Conservation (phyloP, 2,888 invertebrate species). For the Salpingus planirostris region DNA sequence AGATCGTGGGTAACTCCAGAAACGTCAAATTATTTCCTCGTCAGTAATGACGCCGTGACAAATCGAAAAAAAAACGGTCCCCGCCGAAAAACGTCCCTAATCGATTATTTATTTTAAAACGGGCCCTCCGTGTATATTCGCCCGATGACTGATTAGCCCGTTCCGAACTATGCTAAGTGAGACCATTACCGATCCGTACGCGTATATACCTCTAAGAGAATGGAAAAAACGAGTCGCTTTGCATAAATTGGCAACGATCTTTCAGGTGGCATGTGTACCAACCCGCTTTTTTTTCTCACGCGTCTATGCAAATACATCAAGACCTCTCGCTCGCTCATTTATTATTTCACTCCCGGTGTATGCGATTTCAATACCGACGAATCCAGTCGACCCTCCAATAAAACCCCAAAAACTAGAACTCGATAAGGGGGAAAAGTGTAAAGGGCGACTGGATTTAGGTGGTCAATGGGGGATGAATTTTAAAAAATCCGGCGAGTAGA, state of each 20-base stretch:
- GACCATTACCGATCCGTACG: neutral
- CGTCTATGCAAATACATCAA: conserved; percentile 28
- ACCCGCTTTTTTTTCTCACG: conserved; percentile 36
- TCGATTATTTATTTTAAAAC: conserved; percentile 31
- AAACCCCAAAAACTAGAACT: too few species aligned
- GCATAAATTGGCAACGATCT: conserved; percentile 10
- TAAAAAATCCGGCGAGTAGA: conserved; percentile 8
- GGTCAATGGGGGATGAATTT: conserved; percentile 13
- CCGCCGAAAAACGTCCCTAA: conserved; percentile 16
- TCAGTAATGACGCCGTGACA: conserved; percentile 27
- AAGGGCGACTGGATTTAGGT: too few species aligned
- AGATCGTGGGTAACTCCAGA: too few species aligned
- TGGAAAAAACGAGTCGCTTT: conserved; percentile 2
- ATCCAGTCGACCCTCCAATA: too few species aligned
- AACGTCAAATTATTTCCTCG: conserved; percentile 31
- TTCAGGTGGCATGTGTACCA: conserved; percentile 18
- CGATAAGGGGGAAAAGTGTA: too few species aligned
- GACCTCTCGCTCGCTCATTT: neutral
- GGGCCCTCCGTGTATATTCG: conserved; percentile 14
- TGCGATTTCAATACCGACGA: too few species aligned
- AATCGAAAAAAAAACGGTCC: conserved; percentile 8
- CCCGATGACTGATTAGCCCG: conserved; percentile 27
- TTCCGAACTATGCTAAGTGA: conserved; percentile 5
- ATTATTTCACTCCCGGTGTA: too few species aligned
- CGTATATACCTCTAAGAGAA: neutral